phyloP scores from a whole-genome alignment of 2,113 vertebrate species.

The Carollia perspicillata region DNA sequence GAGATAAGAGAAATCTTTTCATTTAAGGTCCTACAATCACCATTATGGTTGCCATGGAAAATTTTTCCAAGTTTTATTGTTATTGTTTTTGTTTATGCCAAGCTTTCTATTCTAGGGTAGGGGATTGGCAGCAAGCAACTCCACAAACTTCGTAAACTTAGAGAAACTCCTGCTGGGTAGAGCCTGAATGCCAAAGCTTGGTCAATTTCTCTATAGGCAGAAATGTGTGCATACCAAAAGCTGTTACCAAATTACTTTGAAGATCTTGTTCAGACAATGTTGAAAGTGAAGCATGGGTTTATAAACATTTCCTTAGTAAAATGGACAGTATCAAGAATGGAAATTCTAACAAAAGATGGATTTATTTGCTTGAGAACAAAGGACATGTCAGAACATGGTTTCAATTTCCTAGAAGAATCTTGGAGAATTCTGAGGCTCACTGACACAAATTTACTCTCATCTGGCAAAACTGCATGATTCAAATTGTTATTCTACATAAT shows the following conservation, averaged over 20 bases:
- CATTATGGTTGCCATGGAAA: background rate
- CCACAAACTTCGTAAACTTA: background rate
- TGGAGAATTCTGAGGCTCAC: background rate
- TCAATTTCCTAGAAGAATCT: background rate
- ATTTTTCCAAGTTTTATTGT: background rate
- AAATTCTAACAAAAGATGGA: background rate
- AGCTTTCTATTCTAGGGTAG: background rate
- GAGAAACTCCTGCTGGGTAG: background rate
- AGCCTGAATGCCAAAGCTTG: background rate
- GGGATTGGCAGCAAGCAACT: background rate
- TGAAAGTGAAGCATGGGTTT: background rate
- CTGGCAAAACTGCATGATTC: background rate
- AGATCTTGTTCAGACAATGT: background rate
- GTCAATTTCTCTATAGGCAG: background rate
- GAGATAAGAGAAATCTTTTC: background rate
- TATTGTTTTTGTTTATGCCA: background rate
- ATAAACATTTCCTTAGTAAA: background rate
- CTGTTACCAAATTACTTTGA: background rate
- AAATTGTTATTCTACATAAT: background rate
- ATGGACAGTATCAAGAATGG: background rate
- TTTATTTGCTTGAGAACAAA: constrained; percentile 36
- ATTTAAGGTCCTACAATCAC: background rate
- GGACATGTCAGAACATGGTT: background rate
- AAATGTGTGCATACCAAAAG: background rate
- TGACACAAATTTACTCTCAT: background rate